phyloP scores from a whole-genome alignment of 2,113 vertebrate genomes.

The Plectropomus leopardus region DNA sequence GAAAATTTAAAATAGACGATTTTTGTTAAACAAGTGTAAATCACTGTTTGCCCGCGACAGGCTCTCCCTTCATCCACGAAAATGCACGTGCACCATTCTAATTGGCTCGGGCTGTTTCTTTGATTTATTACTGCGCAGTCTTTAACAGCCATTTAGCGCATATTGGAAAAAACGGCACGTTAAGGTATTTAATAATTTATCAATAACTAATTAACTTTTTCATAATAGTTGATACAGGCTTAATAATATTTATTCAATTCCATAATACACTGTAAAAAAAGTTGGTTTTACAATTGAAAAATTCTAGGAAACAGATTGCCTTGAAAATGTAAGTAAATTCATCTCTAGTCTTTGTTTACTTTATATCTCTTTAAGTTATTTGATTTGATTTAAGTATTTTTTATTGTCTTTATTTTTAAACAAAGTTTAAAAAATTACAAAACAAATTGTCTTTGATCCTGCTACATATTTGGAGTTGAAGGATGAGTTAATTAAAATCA shows the following conservation, averaged over 20 bases:
- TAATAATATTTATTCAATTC: background rate
- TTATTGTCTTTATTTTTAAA: too few species aligned
- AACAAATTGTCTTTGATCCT: too few species aligned
- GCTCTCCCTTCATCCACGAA: background rate
- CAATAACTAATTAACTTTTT: background rate
- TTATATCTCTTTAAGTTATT: too few species aligned
- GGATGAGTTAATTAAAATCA: too few species aligned
- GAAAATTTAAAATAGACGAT: background rate
- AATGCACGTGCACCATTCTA: background rate
- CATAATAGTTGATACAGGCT: background rate
- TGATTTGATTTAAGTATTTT: too few species aligned
- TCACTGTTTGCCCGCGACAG: background rate
- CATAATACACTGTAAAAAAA: background rate
- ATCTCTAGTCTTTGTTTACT: too few species aligned
- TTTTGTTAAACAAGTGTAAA: background rate
- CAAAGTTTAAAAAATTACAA: too few species aligned
- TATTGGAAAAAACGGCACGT: background rate
- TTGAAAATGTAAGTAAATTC: too few species aligned
- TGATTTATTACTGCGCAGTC: background rate
- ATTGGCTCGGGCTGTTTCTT: background rate
- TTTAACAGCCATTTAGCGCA: background rate
- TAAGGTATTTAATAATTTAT: background rate
- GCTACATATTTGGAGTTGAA: too few species aligned
- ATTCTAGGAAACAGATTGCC: too few species aligned
- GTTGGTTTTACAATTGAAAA: too few species aligned